Conservation (phyloP, 1,140 invertebrate genomes). For the Liolophura sinensis region DNA sequence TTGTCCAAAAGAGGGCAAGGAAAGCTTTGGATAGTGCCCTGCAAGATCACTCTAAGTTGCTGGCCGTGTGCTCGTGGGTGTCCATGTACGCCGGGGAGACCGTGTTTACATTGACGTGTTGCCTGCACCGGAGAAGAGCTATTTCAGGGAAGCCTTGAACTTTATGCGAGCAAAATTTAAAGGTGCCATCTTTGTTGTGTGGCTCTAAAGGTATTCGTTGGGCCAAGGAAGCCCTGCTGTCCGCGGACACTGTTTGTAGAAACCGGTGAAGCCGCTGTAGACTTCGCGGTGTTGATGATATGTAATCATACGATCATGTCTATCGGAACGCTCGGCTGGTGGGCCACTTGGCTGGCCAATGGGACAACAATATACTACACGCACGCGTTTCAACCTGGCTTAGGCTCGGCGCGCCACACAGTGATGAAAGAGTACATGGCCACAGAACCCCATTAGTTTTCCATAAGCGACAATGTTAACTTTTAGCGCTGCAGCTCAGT, state of each 20-base stretch:
- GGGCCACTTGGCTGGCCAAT: constrained; percentile 67
- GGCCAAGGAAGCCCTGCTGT: constrained; percentile 8
- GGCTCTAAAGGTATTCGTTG: constrained; percentile 35
- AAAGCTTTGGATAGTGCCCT: constrained; percentile 9
- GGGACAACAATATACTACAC: constrained; percentile 47
- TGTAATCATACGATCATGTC: constrained; percentile 72
- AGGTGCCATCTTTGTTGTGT: constrained; percentile 32
- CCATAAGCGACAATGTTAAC: too few species aligned
- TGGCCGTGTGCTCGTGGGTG: constrained; percentile 23
- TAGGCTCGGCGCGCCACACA: not conserved
- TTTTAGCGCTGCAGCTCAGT: too few species aligned
- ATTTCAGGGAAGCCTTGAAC: constrained; percentile 25
- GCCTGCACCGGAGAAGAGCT: constrained; percentile 26
- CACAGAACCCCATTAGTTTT: constrained; percentile 2
- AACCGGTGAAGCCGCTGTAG: constrained; percentile 49
- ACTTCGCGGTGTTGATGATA: constrained; percentile 67
- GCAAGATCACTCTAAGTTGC: not conserved
- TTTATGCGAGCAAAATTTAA: constrained; percentile 22
- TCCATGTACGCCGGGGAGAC: constrained; percentile 40
- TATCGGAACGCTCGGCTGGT: constrained; percentile 71
- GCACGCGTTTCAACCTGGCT: not conserved
- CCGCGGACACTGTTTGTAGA: not conserved
- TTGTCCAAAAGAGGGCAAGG: constrained; percentile 4
- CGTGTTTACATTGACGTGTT: constrained; percentile 16
- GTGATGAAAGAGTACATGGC: not conserved